Evolutionary conservation across 2,113 vertebrate species (phyloP), one percentile per base, ranked within the genome.

Genomic region (Stegostoma tigrinum): DNA sequence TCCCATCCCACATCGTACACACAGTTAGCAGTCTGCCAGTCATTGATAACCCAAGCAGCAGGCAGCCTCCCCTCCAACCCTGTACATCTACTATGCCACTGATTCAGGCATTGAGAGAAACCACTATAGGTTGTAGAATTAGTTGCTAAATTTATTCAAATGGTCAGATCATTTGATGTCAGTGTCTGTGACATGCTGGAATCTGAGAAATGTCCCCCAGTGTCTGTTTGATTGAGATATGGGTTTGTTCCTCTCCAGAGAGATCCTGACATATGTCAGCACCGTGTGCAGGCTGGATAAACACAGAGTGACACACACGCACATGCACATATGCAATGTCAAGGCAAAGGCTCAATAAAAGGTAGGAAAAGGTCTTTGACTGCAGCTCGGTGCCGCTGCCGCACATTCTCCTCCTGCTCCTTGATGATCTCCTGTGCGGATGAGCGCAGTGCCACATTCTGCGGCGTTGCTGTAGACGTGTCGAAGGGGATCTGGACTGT

Each of bases 331-430:
- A 52, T 3, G 24, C 15, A 15, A 7, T 72, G 42, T 95, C 94
- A 72, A 27, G 68, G 94, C 67, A 95, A 45, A 30, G 94, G 67
- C 0, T 95, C 67, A 34, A 95, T 72, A 48, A 95, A 95, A 30
- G 94, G 94, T 24, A 95, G 94, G 67, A 95, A 95, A 12, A 95
- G 67, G 42, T 95, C 67, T 45, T 72, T 52, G 94, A 95, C 67
- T 34, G 68, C 94, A 72, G 94, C 94, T 95, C 68, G 24, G 42
- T 95, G 68, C 2, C 68, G 67, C 27, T 34, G 94, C 5, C 27
- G 94, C 8, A 72, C 38, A 38, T 27, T 75, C 27, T 72, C 94
- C 42, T 95, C 45, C 21, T 72, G 67, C 34, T 95, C 94, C 68
- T 52, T 72, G 15, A 45, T 34, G 8, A 95, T 34, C 24, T 70